Percentiles rank a stretch among this genome's conserved stretches.
Conservation (phyloP, 2,113 vertebrate species). For the Atrichornis clamosus region DNA sequence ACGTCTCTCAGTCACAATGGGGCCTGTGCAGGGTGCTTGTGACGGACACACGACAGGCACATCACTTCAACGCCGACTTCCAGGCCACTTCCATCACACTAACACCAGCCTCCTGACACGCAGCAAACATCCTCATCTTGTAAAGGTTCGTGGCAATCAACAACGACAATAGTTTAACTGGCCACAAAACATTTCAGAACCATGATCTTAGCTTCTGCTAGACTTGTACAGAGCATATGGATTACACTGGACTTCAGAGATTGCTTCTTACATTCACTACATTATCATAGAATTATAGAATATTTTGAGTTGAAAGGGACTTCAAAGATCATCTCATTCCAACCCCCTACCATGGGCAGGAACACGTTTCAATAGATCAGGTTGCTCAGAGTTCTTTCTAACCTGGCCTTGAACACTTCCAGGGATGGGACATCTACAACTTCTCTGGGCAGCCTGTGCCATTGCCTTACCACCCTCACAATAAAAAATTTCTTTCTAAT, state of each 20-base stretch:
- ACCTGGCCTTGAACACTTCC: not conserved
- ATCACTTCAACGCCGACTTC: not conserved
- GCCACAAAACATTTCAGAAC: not conserved
- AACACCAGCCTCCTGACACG: not conserved
- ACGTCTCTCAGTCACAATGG: rapidly evolving
- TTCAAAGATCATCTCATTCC: not conserved
- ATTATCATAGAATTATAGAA: not conserved
- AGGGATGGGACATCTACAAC: not conserved
- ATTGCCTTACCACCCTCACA: not conserved
- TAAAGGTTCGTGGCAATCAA: not conserved
- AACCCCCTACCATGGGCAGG: not conserved
- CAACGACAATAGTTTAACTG: not conserved
- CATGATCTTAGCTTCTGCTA: rapidly evolving
- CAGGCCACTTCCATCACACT: not conserved
- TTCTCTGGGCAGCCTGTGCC: not conserved
- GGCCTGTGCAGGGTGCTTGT: rapidly evolving
- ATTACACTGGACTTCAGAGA: not conserved
- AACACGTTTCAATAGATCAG: not conserved
- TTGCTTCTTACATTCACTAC: not conserved
- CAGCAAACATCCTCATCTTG: not conserved
- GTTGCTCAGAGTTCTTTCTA: not conserved
- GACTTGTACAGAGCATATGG: not conserved
- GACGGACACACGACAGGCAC: not conserved
- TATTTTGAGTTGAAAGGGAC: not conserved
- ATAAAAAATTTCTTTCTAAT: not conserved